A percentile compares a stretch with the other conserved stretches of the same genome.
Conservation (phyloP, 2,797 vertebrate species). For the Channallabes apus region DNA sequence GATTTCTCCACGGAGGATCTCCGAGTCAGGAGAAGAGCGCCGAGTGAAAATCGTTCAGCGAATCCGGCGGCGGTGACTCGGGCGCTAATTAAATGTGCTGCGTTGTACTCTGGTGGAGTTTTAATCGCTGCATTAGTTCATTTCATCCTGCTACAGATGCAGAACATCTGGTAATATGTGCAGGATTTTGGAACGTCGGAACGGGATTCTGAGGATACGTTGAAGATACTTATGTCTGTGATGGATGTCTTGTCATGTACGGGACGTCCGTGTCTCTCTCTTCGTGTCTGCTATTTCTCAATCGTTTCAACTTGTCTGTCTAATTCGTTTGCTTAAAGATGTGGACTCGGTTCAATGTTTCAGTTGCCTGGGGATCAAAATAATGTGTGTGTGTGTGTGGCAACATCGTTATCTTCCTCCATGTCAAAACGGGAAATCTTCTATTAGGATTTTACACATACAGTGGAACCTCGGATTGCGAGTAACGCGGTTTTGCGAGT, state of each 20-base stretch:
- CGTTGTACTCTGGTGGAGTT: neutral
- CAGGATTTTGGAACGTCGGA: neutral
- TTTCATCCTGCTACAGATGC: neutral
- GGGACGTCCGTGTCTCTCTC: no score
- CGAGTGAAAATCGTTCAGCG: neutral
- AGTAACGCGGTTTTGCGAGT: no score
- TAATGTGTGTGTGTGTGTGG: neutral
- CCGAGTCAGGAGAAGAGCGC: neutral
- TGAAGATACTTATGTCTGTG: no score
- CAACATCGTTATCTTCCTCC: neutral
- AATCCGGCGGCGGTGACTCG: neutral
- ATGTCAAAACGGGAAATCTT: neutral
- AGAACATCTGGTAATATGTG: neutral
- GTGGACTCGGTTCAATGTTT: neutral
- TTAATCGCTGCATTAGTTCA: neutral
- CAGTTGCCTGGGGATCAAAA: neutral
- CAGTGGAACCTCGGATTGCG: no score
- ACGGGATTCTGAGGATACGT: neutral
- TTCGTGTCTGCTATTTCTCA: neutral
- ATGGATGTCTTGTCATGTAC: neutral
- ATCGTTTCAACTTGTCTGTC: neutral
- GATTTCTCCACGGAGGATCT: slow-evolving; percentile 26
- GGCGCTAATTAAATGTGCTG: neutral
- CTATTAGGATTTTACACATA: neutral
- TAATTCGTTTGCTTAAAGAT: neutral